Evolutionary conservation across 2,797 vertebrate genomes (phyloP), one percentile per base, ranked within the genome.

Genomic region (Benthosema pterotum): DNA sequence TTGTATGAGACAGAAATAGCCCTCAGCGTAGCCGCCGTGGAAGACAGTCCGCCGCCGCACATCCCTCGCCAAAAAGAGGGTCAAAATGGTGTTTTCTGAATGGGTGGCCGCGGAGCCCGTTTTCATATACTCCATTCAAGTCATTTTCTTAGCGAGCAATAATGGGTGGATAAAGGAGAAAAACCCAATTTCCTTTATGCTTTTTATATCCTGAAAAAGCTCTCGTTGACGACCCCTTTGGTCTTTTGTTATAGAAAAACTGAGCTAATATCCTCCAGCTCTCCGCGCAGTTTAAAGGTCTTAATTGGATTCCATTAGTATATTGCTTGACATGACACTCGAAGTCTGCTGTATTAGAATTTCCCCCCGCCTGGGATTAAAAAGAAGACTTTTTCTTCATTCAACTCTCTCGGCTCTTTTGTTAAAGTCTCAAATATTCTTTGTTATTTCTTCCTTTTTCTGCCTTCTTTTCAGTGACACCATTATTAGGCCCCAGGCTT

Each of bases 251-350:
- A 90, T 87, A 91, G 85, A 86, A 88, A n/a, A 92, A 89, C 86
- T 83, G 90, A 90, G 88, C 88, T 90, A 90, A 93, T 92, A 92
- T 92, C 88, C 89, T 87, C 82, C 82, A 85, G 85, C 88, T 88
- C 88, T 88, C 79, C 0, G 80, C 38, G 82, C 87, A 89, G 89
- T 91, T 90, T 91, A 91, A 89, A 92, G 89, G 88, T 90, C 88
- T 91, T 93, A 92, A 92, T 92, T 93, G 91, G 91, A 92, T 92
- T 92, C 89, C 89, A 89, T 92, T 91, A 91, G 88, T 90, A 89
- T 91, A 91, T 91, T 91, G 87, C 89, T 92, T 89, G 91, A 91
- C 91, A 90, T 90, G 90, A 92, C 92, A 90, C 89, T 89, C 82
- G 83, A 89, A n/a, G 91, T 91, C 85, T 62, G 79, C 87, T 89